Evolutionary conservation across 2,888 invertebrate species (phyloP), one percentile per base, ranked within the genome.

Genomic region (Tipula lateralis): DNA sequence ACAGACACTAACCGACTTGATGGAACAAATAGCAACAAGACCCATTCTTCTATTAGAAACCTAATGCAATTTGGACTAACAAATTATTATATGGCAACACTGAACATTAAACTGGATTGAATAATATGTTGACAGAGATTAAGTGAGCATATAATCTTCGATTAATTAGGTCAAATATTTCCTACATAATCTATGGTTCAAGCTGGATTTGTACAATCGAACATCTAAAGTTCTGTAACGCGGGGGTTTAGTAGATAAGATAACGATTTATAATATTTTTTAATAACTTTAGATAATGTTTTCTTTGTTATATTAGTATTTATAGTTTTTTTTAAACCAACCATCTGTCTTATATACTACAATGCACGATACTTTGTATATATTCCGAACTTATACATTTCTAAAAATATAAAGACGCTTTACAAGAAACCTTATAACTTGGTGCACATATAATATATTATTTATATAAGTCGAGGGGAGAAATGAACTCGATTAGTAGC

Each of bases 191-290:
- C n/a, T n/a, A n/a, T n/a, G n/a, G n/a, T n/a, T n/a, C n/a, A n/a
- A n/a, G n/a, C n/a, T n/a, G n/a, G n/a, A n/a, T n/a, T n/a, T n/a
- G n/a, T n/a, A n/a, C n/a, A n/a, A n/a, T n/a, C n/a, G n/a, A n/a
- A n/a, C n/a, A n/a, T n/a, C n/a, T n/a, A n/a, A n/a, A n/a, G n/a
- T n/a, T n/a, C n/a, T n/a, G n/a, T n/a, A n/a, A n/a, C n/a, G n/a
- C n/a, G n/a, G n/a, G n/a, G n/a, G n/a, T n/a, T n/a, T n/a, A 66
- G 19, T n/a, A 66, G 66, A 66, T 66, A 66, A 66, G 66, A 66
- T 66, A 66, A 66, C 12, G 9, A 13, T 66, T 66, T 66, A 66
- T 12, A 9, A 24, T 0, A 24, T 66, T 66, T 19, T 19, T 66
- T 66, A 24, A 24, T 66, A 66, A n/a, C n/a, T 24, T 24, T 66